Conservation (phyloP, 2,113 vertebrate species). For the Varanus salvator region DNA sequence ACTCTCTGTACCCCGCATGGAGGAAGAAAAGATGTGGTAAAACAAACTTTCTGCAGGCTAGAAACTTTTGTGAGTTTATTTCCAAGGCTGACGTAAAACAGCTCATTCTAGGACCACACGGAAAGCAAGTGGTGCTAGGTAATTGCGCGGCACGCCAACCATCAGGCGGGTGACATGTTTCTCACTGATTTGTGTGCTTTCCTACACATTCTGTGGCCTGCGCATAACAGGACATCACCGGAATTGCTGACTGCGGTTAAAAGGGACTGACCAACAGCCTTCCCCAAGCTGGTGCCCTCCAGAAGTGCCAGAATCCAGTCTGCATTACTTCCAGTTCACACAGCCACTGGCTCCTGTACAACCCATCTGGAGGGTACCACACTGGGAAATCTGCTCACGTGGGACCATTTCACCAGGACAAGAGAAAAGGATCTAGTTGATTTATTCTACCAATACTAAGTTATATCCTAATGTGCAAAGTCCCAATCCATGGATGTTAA, state of each 20-base stretch:
- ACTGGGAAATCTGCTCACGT: background rate
- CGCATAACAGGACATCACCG: background rate
- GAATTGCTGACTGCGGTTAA: background rate
- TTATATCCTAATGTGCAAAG: background rate
- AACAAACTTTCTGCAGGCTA: no score
- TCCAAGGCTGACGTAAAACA: no score
- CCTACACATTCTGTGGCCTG: background rate
- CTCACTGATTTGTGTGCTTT: background rate
- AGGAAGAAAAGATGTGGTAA: no score
- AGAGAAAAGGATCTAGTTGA: background rate
- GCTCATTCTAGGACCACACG: background rate
- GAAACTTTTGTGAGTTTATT: no score
- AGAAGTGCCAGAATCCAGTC: background rate
- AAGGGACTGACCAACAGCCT: background rate
- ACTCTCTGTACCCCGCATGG: no score
- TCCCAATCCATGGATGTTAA: background rate
- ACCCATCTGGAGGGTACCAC: no score
- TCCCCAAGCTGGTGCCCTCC: background rate
- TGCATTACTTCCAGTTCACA: background rate
- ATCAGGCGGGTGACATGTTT: background rate
- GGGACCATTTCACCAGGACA: no score
- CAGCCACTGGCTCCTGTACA: no score
- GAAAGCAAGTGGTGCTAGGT: no score
- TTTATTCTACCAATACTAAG: background rate
- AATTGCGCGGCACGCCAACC: no score